A percentile compares a stretch with the other conserved stretches of the same genome.
These are phyloP conservation scores for Gambelia wislizenii DNA, from an alignment of 2,797 vertebrate genomes.

Conservation along the genomic window DNA sequence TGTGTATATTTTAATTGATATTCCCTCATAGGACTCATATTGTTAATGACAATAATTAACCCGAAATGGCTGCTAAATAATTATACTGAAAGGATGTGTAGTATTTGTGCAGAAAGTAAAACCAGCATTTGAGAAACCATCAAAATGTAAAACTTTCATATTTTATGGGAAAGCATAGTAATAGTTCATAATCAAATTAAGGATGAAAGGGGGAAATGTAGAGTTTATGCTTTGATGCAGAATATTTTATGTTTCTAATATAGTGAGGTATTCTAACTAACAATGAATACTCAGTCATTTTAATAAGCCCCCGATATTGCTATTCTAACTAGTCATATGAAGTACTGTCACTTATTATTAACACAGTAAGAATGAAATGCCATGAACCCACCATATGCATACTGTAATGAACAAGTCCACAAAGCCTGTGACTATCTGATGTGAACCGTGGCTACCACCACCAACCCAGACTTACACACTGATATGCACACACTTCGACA, in stretches of 20 bases:
- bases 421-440: neutral
- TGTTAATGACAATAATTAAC: constrained; percentile 99
- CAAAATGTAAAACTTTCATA: constrained; percentile 78
- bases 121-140: constrained; percentile 83
- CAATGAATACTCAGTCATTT: constrained; percentile 74
- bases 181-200: constrained; percentile 87
- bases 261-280: constrained; percentile 73
- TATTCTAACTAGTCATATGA: constrained; percentile 70
- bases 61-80: constrained; percentile 97
- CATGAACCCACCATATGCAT: neutral
- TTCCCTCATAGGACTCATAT: constrained; percentile 91
- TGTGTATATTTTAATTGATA: constrained; percentile 91
- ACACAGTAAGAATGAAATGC: constrained; percentile 57
- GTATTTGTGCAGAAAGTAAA: constrained; percentile 84
- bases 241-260: constrained; percentile 84
- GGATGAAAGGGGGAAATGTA: constrained; percentile 77
- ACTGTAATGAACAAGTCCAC: neutral
- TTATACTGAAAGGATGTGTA: constrained; percentile 86
- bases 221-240: constrained; percentile 78
- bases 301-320: constrained; percentile 74
- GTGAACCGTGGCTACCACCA: neutral
- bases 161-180: constrained; percentile 79
- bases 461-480: neutral
- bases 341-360: constrained; percentile 69
- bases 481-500: neutral